Percentiles rank a stretch among this genome's conserved stretches.
Evolutionary conservation across 2,888 invertebrate species (phyloP).

Genomic region (Campoplex nolae): DNA sequence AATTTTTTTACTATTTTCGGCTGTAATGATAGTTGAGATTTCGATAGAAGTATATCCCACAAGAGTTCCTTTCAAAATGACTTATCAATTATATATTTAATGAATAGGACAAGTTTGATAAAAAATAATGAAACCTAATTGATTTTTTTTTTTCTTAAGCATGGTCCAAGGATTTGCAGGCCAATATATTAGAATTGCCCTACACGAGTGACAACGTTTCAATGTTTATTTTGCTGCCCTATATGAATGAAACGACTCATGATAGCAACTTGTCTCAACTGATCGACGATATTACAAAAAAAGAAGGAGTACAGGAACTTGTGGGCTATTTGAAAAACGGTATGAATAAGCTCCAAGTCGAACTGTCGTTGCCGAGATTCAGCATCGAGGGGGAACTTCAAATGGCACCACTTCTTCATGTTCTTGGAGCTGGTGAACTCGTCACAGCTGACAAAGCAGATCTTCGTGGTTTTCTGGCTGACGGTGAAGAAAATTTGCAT

Average conservation of each 20-base stretch:
- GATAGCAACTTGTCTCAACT: too few species aligned
- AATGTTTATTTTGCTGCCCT: too few species aligned
- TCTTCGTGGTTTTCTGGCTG: constrained; percentile 88
- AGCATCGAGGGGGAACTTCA: constrained; percentile 88
- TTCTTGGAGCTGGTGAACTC: constrained; percentile 90
- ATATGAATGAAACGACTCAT: too few species aligned
- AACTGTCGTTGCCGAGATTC: constrained; percentile 93
- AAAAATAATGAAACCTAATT: constrained; percentile 1
- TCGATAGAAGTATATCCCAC: too few species aligned
- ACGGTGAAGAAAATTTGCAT: constrained; percentile 79
- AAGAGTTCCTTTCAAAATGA: too few species aligned
- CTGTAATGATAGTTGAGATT: too few species aligned
- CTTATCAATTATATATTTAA: too few species aligned
- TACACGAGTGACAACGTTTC: constrained; percentile 93
- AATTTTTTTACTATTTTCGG: too few species aligned
- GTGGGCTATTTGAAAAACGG: constrained; percentile 88
- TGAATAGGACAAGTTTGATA: background rate
- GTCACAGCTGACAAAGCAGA: constrained; percentile 87
- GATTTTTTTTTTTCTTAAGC: too few species aligned
- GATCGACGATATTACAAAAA: constrained; percentile 89
- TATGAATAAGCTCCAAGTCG: constrained; percentile 91
- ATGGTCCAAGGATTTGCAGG: constrained; percentile 89
- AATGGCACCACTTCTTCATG: constrained; percentile 89
- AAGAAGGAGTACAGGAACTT: constrained; percentile 86
- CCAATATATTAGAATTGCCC: constrained; percentile 93